Conservation (phyloP, 2,113 vertebrate genomes). For the Nestor notabilis region DNA sequence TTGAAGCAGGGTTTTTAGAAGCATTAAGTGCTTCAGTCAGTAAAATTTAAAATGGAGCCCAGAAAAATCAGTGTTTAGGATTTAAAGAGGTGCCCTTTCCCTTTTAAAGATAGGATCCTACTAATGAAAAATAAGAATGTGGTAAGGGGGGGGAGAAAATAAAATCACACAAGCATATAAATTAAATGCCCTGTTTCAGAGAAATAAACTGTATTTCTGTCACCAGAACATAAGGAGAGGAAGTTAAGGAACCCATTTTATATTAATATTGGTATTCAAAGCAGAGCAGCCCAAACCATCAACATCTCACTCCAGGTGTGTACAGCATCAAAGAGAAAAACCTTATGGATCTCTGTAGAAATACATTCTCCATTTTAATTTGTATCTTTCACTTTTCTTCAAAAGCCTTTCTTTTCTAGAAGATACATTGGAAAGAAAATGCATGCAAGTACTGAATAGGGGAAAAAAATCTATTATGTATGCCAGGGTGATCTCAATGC, state of each 20-base stretch:
- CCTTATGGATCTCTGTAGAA: not conserved
- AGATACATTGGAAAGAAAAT: not conserved
- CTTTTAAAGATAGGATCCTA: not conserved
- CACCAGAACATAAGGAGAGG: not conserved
- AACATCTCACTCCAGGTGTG: not conserved
- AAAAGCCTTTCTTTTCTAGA: not conserved
- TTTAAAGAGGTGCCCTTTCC: constrained; percentile 34
- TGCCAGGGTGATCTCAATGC: not conserved
- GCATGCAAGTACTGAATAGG: not conserved
- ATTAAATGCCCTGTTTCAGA: not conserved
- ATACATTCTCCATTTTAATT: not conserved
- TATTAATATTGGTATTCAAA: not conserved
- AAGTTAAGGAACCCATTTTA: not conserved
- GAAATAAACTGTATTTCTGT: not conserved
- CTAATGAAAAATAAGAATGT: not conserved
- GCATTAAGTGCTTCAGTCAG: not conserved
- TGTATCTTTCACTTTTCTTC: not conserved
- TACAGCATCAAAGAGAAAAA: not conserved
- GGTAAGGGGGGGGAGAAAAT: not conserved
- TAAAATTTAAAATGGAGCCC: not conserved
- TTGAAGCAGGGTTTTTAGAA: not conserved
- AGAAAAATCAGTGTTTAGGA: not conserved
- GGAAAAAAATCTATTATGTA: not conserved
- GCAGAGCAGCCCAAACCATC: not conserved
- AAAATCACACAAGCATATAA: not conserved